These are phyloP conservation scores for Gastrophysa polygoni DNA, from an alignment of 2,888 invertebrate species.

Conservation along the genomic window DNA sequence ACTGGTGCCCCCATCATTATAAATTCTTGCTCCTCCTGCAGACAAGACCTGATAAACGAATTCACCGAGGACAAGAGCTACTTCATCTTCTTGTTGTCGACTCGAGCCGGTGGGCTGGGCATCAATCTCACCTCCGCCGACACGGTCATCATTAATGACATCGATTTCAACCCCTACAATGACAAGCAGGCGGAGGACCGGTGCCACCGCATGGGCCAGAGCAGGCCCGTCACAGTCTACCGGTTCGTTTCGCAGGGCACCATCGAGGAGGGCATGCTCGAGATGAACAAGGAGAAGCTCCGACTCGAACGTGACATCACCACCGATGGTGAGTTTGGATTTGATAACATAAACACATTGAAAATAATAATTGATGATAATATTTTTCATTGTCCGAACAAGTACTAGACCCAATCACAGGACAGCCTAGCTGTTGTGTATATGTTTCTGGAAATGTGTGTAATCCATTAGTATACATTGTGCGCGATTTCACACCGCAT, in stretches of 20 bases:
- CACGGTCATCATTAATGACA: conserved; percentile 94
- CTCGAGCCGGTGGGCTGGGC: conserved; percentile 94
- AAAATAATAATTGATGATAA: too few relatives aligned
- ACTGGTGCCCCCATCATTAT: too few relatives aligned
- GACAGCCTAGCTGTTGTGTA: too few relatives aligned
- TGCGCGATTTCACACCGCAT: too few relatives aligned
- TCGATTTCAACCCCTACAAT: conserved; percentile 98
- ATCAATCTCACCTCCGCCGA: conserved; percentile 95
- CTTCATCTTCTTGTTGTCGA: conserved; percentile 90
- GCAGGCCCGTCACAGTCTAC: conserved; percentile 83
- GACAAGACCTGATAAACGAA: conserved; percentile 89
- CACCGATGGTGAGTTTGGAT: conserved; percentile 54
- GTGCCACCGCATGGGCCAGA: conserved; percentile 79
- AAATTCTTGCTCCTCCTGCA: conserved; percentile 57
- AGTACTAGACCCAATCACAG: too few relatives aligned
- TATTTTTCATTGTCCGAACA: too few relatives aligned
- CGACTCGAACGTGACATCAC: conserved; percentile 89
- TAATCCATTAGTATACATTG: too few relatives aligned
- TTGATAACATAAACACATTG: too few relatives aligned
- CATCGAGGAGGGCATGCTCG: conserved; percentile 92
- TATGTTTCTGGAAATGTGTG: too few relatives aligned
- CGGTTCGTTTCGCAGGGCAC: conserved; percentile 84
- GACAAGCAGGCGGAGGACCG: conserved; percentile 97
- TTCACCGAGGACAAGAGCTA: conserved; percentile 81
- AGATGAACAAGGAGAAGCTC: conserved; percentile 89